Evolutionary conservation across 2,797 vertebrate genomes (phyloP).

Genomic region (Alcedo atthis): DNA sequence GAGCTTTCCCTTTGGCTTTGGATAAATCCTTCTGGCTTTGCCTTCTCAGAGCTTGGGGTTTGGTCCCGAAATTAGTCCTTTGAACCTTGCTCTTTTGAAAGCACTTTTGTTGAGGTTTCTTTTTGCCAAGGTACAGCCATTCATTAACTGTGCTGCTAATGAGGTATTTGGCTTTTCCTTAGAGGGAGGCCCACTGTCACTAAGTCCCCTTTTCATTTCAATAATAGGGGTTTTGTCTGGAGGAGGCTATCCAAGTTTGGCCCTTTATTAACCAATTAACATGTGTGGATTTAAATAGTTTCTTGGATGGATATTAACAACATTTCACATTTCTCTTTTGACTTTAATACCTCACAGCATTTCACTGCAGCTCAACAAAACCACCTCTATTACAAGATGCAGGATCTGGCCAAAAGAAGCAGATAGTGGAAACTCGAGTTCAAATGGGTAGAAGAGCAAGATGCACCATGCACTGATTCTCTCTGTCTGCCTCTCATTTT

Average conservation of each 20-base stretch:
- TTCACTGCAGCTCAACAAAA: neutral
- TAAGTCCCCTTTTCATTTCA: constrained; percentile 23
- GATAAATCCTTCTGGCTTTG: neutral
- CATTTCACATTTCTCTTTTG: neutral
- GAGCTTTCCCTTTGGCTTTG: neutral
- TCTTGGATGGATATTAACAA: neutral
- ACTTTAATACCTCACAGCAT: neutral
- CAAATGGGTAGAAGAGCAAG: neutral
- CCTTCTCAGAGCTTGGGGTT: neutral
- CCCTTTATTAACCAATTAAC: constrained; percentile 31
- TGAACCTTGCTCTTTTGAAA: neutral
- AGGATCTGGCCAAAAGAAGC: neutral
- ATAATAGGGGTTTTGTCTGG: constrained; percentile 1
- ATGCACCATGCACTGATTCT: neutral
- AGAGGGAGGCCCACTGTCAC: neutral
- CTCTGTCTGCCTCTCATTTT: neutral
- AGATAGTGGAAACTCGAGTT: neutral
- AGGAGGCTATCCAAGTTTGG: neutral
- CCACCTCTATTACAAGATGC: neutral
- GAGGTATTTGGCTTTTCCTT: constrained; percentile 42
- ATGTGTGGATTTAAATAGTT: constrained; percentile 14
- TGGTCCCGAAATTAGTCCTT: neutral
- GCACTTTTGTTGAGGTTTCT: neutral
- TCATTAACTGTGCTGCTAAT: neutral
- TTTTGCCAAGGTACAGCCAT: neutral